Evolutionary conservation across 2,888 invertebrate species (phyloP).

Genomic region (Leucophenga montana): DNA sequence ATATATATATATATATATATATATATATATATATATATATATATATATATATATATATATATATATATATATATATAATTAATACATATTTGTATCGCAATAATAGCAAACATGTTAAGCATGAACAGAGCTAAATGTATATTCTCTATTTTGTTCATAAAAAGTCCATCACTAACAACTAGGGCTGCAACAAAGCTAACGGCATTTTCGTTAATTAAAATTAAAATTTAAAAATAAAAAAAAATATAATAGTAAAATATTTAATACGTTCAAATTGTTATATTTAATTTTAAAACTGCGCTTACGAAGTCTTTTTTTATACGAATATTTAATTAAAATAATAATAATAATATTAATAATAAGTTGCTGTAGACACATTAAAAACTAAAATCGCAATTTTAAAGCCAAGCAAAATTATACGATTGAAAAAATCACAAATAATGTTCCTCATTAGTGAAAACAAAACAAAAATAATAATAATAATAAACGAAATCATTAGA

Average conservation of each 20-base stretch:
- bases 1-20: too few relatives aligned
- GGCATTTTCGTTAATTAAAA: not conserved
- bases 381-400: conserved; percentile 19
- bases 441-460: conserved; percentile 15
- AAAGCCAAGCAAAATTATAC: conserved; percentile 21
- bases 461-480: not conserved
- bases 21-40: too few relatives aligned
- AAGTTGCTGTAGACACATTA: not conserved
- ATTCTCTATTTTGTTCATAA: not conserved
- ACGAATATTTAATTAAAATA: conserved; percentile 20
- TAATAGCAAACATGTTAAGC: not conserved
- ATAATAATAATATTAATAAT: not conserved
- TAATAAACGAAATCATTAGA: conserved; percentile 14
- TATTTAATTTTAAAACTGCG: conserved; percentile 7
- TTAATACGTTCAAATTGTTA: conserved; percentile 19
- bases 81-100: not conserved
- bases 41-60: too few relatives aligned
- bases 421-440: conserved; percentile 14
- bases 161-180: not conserved
- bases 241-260: not conserved
- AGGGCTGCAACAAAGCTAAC: not conserved
- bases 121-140: conserved; percentile 12
- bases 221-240: not conserved
- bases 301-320: conserved; percentile 17
- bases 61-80: not conserved